Evolutionary conservation across 2,113 vertebrate genomes (phyloP).

Genomic region (Petrocephalus microphthalmus): DNA sequence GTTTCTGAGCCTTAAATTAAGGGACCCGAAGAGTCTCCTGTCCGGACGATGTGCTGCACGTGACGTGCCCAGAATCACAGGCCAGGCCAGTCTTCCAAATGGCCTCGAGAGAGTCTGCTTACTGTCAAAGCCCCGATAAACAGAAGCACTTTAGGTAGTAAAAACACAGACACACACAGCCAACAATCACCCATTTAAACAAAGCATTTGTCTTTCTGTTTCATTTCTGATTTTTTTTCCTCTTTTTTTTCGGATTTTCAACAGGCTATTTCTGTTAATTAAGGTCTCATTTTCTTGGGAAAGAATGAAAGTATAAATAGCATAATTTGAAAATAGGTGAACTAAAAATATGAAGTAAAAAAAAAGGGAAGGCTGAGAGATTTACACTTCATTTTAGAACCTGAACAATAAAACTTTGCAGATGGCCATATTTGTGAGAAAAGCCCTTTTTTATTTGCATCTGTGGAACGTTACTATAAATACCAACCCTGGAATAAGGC

Average conservation of each 20-base stretch:
- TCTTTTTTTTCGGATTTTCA: background rate
- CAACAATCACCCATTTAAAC: background rate
- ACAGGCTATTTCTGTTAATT: background rate
- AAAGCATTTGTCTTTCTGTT: background rate
- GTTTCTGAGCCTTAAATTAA: conserved; percentile 19
- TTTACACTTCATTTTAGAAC: conserved; percentile 43
- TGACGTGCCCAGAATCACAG: background rate
- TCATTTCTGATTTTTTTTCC: background rate
- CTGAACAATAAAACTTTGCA: conserved; percentile 41
- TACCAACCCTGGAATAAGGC: conserved; percentile 22
- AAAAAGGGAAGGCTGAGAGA: conserved; percentile 31
- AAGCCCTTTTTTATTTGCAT: conserved; percentile 45
- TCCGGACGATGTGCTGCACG: background rate
- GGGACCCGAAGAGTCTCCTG: background rate
- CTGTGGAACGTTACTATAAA: conserved; percentile 49
- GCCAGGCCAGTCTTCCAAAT: background rate
- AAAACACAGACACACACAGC: background rate
- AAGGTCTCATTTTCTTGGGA: background rate
- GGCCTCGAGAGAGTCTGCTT: background rate
- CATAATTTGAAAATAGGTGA: background rate
- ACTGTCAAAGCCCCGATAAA: background rate
- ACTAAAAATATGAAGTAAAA: conserved; percentile 32
- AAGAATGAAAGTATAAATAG: conserved; percentile 40
- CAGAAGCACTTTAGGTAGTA: background rate
- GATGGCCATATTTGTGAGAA: conserved; percentile 38